Conservation (phyloP, 2,797 vertebrate species). For the Xerus rutilus region DNA sequence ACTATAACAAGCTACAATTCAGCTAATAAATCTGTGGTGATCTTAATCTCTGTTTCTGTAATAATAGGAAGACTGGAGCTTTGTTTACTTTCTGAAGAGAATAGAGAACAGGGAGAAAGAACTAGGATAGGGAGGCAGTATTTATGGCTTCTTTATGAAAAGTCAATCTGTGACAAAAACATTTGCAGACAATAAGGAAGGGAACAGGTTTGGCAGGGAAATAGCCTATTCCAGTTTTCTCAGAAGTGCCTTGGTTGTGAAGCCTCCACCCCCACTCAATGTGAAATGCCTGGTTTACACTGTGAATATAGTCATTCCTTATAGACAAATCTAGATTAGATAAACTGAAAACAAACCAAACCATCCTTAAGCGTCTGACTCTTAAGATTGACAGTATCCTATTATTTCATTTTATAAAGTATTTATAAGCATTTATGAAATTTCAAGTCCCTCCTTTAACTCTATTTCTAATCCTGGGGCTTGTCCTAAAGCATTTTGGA, state of each 20-base stretch:
- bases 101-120: constrained; percentile 62
- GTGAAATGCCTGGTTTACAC: constrained; percentile 59
- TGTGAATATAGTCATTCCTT: constrained; percentile 58
- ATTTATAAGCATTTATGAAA: constrained; percentile 55
- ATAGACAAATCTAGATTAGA: constrained; percentile 63
- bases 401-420: constrained; percentile 64
- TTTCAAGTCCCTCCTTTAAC: constrained; percentile 67
- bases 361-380: constrained; percentile 48
- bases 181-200: constrained; percentile 75
- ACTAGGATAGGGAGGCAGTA: constrained; percentile 64
- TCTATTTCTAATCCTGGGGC: constrained; percentile 54
- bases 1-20: constrained; percentile 26
- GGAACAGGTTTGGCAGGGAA: constrained; percentile 69
- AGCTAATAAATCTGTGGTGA: constrained; percentile 56
- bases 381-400: constrained; percentile 34
- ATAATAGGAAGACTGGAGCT: constrained; percentile 74
- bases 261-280: constrained; percentile 16
- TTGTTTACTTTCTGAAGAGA: constrained; percentile 65
- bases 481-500: constrained; percentile 68
- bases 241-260: constrained; percentile 65
- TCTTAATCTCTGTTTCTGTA: constrained; percentile 60
- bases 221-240: constrained; percentile 67
- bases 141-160: constrained; percentile 75
- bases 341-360: constrained; percentile 52
- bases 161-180: constrained; percentile 80